Evolutionary conservation across 92 coral and sea anemone species (phyloP).

Genomic region (Zoanthus sociatus): DNA sequence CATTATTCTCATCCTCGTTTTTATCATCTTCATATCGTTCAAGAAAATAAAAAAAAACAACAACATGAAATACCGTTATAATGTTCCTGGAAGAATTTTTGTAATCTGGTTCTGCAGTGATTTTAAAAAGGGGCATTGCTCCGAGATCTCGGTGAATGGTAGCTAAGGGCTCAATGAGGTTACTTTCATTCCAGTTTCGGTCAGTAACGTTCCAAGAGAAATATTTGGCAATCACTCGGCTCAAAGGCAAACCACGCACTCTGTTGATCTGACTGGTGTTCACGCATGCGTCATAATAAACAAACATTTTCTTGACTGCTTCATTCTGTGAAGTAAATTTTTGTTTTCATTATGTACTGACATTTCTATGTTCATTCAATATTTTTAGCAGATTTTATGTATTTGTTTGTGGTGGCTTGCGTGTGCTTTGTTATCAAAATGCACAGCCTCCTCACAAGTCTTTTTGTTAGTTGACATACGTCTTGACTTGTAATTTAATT

Average conservation of each 20-base stretch:
- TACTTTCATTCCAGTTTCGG: slow-evolving; percentile 54
- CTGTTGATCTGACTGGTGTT: slow-evolving; percentile 62
- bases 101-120: slow-evolving; percentile 66
- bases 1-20: too few species aligned
- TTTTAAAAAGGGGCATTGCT: slow-evolving; percentile 62
- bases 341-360: too few species aligned
- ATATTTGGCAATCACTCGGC: slow-evolving; percentile 56
- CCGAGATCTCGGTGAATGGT: slow-evolving; percentile 70
- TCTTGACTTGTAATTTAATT: too few species aligned
- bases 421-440: too few species aligned
- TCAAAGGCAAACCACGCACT: slow-evolving; percentile 68
- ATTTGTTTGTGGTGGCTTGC: too few species aligned
- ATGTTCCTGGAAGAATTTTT: slow-evolving; percentile 71
- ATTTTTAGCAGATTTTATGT: too few species aligned
- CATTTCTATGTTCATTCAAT: too few species aligned
- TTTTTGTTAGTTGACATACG: too few species aligned
- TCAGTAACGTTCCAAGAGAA: slow-evolving; percentile 95
- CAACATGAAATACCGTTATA: slow-evolving; percentile 66
- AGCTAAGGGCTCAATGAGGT: slow-evolving; percentile 59
- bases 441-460: too few species aligned
- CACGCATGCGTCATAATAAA: slow-evolving; percentile 82
- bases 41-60: not conserved
- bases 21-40: not conserved
- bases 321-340: slow-evolving; percentile 50
- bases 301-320: slow-evolving; percentile 73